Conservation (phyloP, 2,113 vertebrate species). For the Leucosticte australis region DNA sequence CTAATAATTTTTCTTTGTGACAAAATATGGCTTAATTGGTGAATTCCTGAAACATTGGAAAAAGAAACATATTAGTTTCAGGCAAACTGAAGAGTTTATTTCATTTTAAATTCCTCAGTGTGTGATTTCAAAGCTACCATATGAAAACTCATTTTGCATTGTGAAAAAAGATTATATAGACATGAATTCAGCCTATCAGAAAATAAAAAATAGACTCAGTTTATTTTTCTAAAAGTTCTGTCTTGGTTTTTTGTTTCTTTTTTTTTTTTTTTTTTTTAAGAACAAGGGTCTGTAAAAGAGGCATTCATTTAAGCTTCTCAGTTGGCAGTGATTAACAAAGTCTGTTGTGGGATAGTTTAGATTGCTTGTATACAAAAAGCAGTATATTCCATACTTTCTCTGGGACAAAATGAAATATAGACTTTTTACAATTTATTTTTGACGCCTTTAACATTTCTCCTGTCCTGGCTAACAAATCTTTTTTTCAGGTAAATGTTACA, state of each 20-base stretch:
- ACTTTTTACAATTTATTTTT: neutral
- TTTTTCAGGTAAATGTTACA: neutral
- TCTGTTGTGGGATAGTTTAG: neutral
- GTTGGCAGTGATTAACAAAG: neutral
- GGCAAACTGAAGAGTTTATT: neutral
- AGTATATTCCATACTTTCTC: neutral
- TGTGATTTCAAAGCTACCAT: neutral
- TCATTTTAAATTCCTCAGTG: neutral
- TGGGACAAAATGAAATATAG: neutral
- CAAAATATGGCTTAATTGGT: neutral
- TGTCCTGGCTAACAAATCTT: neutral
- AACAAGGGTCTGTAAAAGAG: neutral
- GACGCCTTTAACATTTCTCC: neutral
- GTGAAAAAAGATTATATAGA: neutral
- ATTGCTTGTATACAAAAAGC: neutral
- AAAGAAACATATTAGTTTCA: neutral
- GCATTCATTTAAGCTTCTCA: neutral
- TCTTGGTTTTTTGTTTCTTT: neutral
- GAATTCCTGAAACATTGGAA: neutral
- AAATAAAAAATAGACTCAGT: neutral
- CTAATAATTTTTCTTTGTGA: neutral
- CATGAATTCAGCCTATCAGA: neutral
- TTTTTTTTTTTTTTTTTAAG: neutral
- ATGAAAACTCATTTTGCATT: neutral
- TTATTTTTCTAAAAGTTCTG: neutral